Base-by-base conservation (phyloP, 1,140 invertebrate genomes). In the Nomia melanderi region DNA sequence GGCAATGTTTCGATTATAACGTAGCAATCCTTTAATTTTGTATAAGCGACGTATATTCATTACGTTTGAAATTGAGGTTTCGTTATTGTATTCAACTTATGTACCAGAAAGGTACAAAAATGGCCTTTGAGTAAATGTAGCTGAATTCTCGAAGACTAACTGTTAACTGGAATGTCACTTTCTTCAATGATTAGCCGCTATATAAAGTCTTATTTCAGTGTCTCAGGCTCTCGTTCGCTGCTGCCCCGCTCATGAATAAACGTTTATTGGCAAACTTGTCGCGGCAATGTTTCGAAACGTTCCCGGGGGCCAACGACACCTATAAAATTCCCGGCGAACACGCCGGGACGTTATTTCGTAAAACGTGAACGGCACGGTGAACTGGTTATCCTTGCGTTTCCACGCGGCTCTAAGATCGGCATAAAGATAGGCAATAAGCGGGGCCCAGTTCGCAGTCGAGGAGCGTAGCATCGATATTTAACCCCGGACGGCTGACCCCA, bases 381-480 rank as follows among this genome's bases (percentile, higher is more conserved):
- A 80, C 83, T 64, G 50, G 79, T 66, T 82, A 70, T 78, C 66
- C 73, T 73, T 64, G 78, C 70, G 71, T 82, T 72, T 65, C 62
- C 31, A 47, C 44, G 59, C 50, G 54, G 53, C 23, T 41, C 33
- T 33, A 39, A 75, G 76, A 86, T 76, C 54, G 53, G 60, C 41
- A 27, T 66, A 53, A 25, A 44, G 82, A 86, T 83, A 79, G 79
- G 44, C 62, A 77, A 82, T 82, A 84, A 83, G 44, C 65, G 60
- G 23, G 62, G 62, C 57, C 70, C 74, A 75, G 83, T 83, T 80
- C 67, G 33, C 12, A 65, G 64, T 81, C 78, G 59, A 59, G 69
- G 64, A 70, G 74, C 74, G 65, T 85, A 64, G 63, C 27, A 50
- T 74, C 79, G 81, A 81, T 74, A 69, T 71, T 80, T 65, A 80